phyloP scores from a whole-genome alignment of 2,888 invertebrate genomes.

The Fabriciana adippe region DNA sequence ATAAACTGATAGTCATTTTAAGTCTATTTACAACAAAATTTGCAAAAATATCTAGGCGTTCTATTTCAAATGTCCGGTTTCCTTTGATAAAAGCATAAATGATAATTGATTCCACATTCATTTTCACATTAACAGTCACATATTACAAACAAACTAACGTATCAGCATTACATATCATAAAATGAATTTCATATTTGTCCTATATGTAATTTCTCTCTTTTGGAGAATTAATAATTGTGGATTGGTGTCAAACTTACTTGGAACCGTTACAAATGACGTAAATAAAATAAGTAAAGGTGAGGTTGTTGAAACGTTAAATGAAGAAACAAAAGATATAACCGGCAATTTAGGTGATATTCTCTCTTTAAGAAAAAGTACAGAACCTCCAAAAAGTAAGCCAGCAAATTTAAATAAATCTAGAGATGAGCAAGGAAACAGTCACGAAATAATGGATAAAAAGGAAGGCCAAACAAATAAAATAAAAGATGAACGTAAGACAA shows the following conservation, averaged over 20 bases:
- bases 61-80: not conserved
- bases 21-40: not conserved
- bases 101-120: constrained; percentile 4
- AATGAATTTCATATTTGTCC: constrained; percentile 2
- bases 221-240: constrained; percentile 4
- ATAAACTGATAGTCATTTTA: not conserved
- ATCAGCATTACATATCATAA: not conserved
- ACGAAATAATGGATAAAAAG: not conserved
- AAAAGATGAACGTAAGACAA: not conserved
- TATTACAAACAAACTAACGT: constrained; percentile 2
- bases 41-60: not conserved
- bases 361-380: not conserved
- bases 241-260: not conserved
- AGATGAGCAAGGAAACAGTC: not conserved
- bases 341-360: not conserved
- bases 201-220: not conserved
- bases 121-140: not conserved
- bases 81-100: constrained; percentile 2
- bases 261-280: not conserved
- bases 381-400: not conserved
- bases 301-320: not conserved
- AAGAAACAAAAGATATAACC: constrained; percentile 1
- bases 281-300: constrained; percentile 5
- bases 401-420: not conserved
- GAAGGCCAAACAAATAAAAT: not conserved